Evolutionary conservation across 2,113 vertebrate genomes (phyloP).

Genomic region (Hippocampus mohnikei): DNA sequence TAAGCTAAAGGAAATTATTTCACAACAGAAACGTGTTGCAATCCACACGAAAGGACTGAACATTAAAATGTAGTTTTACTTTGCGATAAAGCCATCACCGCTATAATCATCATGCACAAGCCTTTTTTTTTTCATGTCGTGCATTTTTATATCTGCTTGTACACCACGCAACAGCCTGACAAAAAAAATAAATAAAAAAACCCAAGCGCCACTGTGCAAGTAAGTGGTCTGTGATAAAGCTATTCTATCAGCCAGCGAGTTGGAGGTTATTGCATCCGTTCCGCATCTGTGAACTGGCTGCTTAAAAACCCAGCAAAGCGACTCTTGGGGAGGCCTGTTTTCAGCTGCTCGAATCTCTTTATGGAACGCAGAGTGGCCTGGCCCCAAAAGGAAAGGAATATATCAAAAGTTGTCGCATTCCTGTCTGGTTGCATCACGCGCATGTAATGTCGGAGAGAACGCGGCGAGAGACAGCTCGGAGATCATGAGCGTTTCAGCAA

Average conservation of each 20-base stretch:
- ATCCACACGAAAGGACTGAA: background rate
- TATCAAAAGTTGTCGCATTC: constrained; percentile 9
- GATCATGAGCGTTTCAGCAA: constrained; percentile 56
- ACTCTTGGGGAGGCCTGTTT: constrained; percentile 51
- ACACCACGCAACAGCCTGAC: constrained; percentile 20
- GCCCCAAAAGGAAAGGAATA: constrained; percentile 14
- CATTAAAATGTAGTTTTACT: background rate
- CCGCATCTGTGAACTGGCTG: constrained; percentile 40
- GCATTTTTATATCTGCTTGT: constrained; percentile 19
- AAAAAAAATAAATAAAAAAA: background rate
- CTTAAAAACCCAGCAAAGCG: constrained; percentile 47
- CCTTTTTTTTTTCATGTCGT: constrained; percentile 3
- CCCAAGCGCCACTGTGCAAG: constrained; percentile 32
- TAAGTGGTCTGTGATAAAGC: constrained; percentile 58
- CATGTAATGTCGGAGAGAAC: constrained; percentile 29
- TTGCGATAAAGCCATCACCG: background rate
- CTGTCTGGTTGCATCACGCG: constrained; percentile 7
- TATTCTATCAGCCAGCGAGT: constrained; percentile 46
- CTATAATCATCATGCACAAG: background rate
- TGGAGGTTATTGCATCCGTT: constrained; percentile 54
- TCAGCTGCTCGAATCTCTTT: constrained; percentile 45
- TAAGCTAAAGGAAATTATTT: background rate
- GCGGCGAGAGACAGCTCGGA: constrained; percentile 14
- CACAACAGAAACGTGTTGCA: background rate
- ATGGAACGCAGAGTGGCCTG: constrained; percentile 32